Evolutionary conservation across 2,888 invertebrate genomes (phyloP).

Genomic region (Pachydiplax longipennis): DNA sequence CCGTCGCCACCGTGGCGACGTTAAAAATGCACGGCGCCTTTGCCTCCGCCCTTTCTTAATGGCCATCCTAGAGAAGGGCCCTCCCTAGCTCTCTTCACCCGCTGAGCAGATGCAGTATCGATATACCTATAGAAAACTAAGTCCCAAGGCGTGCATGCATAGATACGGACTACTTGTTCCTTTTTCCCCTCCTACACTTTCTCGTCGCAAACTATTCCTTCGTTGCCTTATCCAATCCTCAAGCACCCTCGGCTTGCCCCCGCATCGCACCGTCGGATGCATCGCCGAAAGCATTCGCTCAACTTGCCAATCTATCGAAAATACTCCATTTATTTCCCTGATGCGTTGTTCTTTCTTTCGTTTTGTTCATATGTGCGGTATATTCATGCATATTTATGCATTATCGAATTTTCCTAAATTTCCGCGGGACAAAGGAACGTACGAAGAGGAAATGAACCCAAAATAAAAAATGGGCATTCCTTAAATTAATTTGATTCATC

Average conservation of each 20-base stretch:
- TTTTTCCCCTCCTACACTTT: background rate
- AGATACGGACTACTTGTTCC: background rate
- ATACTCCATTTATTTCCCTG: background rate
- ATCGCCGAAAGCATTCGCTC: background rate
- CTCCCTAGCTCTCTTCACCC: background rate
- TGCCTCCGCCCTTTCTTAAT: constrained; percentile 29
- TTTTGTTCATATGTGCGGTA: background rate
- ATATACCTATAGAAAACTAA: background rate
- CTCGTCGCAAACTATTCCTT: background rate
- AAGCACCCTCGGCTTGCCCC: background rate
- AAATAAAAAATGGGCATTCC: too few relatives aligned
- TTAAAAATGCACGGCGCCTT: constrained; percentile 36
- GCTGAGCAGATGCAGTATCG: background rate
- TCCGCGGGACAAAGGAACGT: too few relatives aligned
- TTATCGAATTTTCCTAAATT: too few relatives aligned
- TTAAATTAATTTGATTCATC: too few relatives aligned
- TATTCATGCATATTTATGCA: too few relatives aligned
- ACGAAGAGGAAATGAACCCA: too few relatives aligned
- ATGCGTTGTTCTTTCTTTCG: background rate
- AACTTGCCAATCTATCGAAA: background rate
- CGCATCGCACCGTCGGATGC: background rate
- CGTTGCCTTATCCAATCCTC: background rate
- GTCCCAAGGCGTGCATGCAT: background rate
- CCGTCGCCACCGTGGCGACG: constrained; percentile 12
- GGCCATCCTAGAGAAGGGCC: background rate